Evolutionary conservation across 2,113 vertebrate genomes (phyloP).

Genomic region (Ranitomeya variabilis): DNA sequence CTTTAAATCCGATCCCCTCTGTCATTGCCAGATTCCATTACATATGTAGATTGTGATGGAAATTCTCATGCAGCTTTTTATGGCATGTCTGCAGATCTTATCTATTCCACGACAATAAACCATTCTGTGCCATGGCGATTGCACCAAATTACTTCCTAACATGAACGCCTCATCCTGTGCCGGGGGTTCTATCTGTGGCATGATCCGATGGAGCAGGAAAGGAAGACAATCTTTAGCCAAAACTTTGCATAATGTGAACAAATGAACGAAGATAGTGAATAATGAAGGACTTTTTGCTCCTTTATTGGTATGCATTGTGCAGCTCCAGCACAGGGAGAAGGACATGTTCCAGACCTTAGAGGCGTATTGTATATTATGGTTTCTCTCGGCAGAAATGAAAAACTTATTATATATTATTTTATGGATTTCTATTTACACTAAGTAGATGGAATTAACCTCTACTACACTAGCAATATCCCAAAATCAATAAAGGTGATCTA

Average conservation of each 20-base stretch:
- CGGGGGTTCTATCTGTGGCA: background rate
- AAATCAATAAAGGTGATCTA: background rate
- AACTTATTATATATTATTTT: slow-evolving; percentile 19
- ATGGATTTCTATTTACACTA: slow-evolving; percentile 3
- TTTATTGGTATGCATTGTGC: background rate
- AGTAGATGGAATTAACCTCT: background rate
- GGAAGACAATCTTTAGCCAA: slow-evolving; percentile 1
- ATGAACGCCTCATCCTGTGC: background rate
- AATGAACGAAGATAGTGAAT: slow-evolving; percentile 28
- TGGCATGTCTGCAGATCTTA: slow-evolving; percentile 54
- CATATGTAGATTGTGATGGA: slow-evolving; percentile 52
- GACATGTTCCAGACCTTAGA: background rate
- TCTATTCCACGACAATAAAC: slow-evolving; percentile 50
- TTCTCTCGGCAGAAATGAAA: background rate
- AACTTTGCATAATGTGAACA: slow-evolving; percentile 13
- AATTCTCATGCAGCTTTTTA: slow-evolving; percentile 58
- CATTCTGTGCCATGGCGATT: slow-evolving; percentile 48
- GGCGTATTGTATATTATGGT: slow-evolving; percentile 20
- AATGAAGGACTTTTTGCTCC: background rate
- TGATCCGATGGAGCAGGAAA: slow-evolving; percentile 30
- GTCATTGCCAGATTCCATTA: slow-evolving; percentile 56
- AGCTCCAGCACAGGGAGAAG: background rate
- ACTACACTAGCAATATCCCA: background rate
- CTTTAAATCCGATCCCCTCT: slow-evolving; percentile 48
- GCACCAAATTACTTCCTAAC: slow-evolving; percentile 32